Percentiles rank a stretch among this genome's conserved stretches.
phyloP scores from a whole-genome alignment of 2,113 vertebrate genomes.

The Sporophila hypoxantha region DNA sequence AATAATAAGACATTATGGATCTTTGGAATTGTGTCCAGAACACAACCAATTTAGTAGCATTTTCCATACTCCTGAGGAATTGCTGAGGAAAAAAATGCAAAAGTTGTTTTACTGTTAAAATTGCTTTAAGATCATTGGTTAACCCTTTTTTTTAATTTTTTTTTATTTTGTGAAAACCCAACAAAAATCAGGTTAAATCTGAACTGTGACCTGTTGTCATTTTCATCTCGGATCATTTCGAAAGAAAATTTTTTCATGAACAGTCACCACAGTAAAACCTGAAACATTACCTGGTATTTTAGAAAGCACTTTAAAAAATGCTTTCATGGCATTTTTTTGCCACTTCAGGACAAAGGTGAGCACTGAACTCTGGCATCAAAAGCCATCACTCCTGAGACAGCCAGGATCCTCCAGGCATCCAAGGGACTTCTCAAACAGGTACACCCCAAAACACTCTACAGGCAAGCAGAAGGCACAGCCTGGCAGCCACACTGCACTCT shows the following conservation, averaged over 20 bases:
- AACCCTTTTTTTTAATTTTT: background rate
- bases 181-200: background rate
- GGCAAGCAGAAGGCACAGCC: background rate
- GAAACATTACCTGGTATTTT: background rate
- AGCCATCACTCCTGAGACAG: background rate
- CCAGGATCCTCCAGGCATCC: background rate
- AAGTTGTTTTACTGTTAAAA: background rate
- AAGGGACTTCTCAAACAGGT: background rate
- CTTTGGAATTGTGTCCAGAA: background rate
- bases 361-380: fast-evolving
- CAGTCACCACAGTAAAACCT: background rate
- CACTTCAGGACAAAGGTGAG: background rate
- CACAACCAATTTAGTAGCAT: background rate
- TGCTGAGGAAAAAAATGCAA: background rate
- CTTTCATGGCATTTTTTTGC: background rate
- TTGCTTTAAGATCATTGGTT: background rate
- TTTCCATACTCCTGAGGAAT: background rate
- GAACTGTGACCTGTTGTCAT: background rate
- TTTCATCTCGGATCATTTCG: background rate
- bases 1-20: background rate
- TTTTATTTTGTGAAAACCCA: background rate
- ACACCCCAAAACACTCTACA: background rate
- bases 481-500: background rate
- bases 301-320: background rate
- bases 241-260: background rate